These are phyloP conservation scores for Leuciscus waleckii DNA, from an alignment of 2,797 vertebrate species.

Conservation along the genomic window DNA sequence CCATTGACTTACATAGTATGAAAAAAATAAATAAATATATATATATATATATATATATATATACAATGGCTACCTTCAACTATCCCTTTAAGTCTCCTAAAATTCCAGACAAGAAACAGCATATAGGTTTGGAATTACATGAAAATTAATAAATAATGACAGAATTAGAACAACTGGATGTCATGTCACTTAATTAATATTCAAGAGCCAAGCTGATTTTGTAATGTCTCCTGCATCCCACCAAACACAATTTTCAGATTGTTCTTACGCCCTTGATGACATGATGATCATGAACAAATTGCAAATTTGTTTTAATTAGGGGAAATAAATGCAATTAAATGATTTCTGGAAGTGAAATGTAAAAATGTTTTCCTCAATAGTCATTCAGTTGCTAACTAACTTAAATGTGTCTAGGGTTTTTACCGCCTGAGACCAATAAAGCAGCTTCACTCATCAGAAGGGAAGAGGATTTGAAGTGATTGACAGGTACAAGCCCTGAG, in stretches of 20 bases:
- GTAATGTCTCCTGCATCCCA: background rate
- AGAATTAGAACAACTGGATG: background rate
- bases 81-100: background rate
- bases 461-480: constrained; percentile 54
- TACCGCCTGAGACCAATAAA: constrained; percentile 30
- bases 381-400: constrained; percentile 9
- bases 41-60: too few species aligned
- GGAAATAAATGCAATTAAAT: background rate
- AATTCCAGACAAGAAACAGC: background rate
- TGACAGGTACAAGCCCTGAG: constrained; percentile 69
- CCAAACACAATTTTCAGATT: background rate
- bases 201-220: background rate
- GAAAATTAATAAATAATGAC: background rate
- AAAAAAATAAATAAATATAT: background rate
- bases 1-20: background rate
- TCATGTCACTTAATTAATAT: background rate
- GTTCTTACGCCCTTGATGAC: background rate
- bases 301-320: background rate
- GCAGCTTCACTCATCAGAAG: constrained; percentile 47
- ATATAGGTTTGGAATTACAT: background rate
- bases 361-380: background rate
- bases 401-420: constrained; percentile 35
- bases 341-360: background rate
- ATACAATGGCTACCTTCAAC: background rate
- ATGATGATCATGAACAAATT: background rate